These are phyloP conservation scores for Metellina segmentata DNA, from an alignment of 2,888 invertebrate species.

Conservation along the genomic window DNA sequence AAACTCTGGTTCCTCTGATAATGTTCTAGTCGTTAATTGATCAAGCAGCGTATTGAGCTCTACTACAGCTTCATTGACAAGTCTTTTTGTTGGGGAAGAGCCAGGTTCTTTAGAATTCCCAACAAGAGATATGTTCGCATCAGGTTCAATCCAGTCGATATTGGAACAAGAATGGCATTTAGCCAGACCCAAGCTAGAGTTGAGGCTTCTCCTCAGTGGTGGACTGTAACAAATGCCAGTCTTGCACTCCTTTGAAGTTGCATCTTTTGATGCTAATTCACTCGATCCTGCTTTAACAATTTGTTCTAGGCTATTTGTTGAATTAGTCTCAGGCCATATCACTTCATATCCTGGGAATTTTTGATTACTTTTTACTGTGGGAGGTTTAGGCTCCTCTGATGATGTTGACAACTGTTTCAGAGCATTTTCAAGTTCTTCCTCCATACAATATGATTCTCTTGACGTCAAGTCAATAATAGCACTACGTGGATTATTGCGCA, in stretches of 20 bases:
- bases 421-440: conserved; percentile 72
- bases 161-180: conserved; percentile 67
- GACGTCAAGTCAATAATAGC: conserved; percentile 77
- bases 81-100: conserved; percentile 39
- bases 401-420: conserved; percentile 55
- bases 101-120: conserved; percentile 35
- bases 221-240: conserved; percentile 72
- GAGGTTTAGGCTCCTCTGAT: not conserved
- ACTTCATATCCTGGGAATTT: conserved; percentile 74
- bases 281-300: not conserved
- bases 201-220: conserved; percentile 60
- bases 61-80: conserved; percentile 71
- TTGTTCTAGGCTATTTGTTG: not conserved
- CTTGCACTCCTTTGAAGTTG: conserved; percentile 22
- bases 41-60: conserved; percentile 70
- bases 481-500: conserved; percentile 73
- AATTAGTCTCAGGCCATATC: conserved; percentile 58
- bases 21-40: conserved; percentile 61
- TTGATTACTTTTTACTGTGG: conserved; percentile 15
- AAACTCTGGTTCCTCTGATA: conserved; percentile 54
- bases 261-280: not conserved
- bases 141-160: conserved; percentile 54
- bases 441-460: conserved; percentile 73
- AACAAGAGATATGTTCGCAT: not conserved
- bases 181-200: conserved; percentile 34